Percentiles rank a stretch among this genome's conserved stretches.
These are phyloP conservation scores for Ctenoplectra terminalis DNA, from an alignment of 1,140 invertebrate genomes.

Conservation along the genomic window DNA sequence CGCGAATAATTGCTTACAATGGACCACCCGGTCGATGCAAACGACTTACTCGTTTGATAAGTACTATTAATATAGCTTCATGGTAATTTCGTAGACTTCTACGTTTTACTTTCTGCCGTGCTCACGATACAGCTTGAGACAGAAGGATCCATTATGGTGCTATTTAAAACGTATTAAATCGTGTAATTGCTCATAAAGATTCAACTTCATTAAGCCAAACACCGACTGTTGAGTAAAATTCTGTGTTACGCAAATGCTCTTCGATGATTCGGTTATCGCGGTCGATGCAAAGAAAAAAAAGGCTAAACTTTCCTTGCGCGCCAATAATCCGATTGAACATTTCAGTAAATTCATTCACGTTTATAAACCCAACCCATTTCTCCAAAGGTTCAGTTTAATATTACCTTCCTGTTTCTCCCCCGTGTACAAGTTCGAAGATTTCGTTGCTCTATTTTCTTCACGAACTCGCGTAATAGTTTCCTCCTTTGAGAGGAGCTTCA, in stretches of 20 bases:
- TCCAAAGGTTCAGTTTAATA: not conserved
- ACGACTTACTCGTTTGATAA: not conserved
- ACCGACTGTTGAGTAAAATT: not conserved
- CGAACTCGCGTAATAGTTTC: not conserved
- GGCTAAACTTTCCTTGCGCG: not conserved
- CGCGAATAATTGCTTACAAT: not conserved
- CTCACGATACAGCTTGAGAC: not conserved
- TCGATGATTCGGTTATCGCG: not conserved
- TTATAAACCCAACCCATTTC: not conserved
- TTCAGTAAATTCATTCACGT: not conserved
- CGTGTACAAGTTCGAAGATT: not conserved
- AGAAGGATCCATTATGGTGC: not conserved
- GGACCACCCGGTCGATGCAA: not conserved
- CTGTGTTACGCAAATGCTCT: not conserved
- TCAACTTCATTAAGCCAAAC: not conserved
- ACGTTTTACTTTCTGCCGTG: not conserved
- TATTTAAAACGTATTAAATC: slow-evolving; percentile 3
- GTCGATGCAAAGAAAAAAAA: not conserved
- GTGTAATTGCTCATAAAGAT: not conserved
- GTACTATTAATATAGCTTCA: not conserved
- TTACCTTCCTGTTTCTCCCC: not conserved
- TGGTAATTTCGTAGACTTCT: not conserved
- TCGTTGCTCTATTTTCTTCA: not conserved
- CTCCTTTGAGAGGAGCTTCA: not conserved
- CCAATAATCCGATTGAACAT: not conserved